Evolutionary conservation across 2,113 vertebrate genomes (phyloP).

Genomic region (Tapirus terrestris): DNA sequence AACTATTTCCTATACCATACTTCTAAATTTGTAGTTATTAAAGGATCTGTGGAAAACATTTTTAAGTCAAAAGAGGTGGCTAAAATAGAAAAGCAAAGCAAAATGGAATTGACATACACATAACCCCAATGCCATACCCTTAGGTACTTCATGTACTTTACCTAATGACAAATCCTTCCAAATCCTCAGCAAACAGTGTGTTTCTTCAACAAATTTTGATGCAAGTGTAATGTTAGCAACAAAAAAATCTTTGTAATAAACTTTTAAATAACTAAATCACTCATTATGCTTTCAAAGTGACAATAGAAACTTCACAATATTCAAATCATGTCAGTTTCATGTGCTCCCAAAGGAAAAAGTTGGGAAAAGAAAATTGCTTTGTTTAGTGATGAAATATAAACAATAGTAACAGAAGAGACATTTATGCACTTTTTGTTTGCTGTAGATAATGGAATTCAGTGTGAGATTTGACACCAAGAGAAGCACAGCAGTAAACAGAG

Average conservation of each 20-base stretch:
- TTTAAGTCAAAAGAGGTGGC: constrained; percentile 25
- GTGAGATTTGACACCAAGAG: constrained; percentile 44
- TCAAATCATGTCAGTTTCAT: neutral
- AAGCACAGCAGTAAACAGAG: neutral
- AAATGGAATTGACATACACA: neutral
- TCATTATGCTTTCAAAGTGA: constrained; percentile 41
- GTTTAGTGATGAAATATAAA: constrained; percentile 49
- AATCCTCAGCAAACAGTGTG: neutral
- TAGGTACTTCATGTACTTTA: neutral
- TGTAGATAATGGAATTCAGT: constrained; percentile 49
- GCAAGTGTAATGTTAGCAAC: neutral
- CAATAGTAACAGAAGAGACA: constrained; percentile 43
- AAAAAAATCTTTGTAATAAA: neutral
- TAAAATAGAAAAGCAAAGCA: constrained; percentile 1
- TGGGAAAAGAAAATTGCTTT: neutral
- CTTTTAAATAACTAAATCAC: constrained; percentile 47
- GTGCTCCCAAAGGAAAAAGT: neutral
- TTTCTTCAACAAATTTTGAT: constrained; percentile 14
- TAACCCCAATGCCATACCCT: neutral
- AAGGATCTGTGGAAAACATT: neutral
- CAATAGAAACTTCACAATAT: constrained; percentile 20
- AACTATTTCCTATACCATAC: neutral
- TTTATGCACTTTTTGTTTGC: constrained; percentile 36
- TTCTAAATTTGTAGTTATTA: constrained; percentile 44
- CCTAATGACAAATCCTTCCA: neutral